phyloP scores from a whole-genome alignment of 2,797 vertebrate species.

The Cuniculus paca region DNA sequence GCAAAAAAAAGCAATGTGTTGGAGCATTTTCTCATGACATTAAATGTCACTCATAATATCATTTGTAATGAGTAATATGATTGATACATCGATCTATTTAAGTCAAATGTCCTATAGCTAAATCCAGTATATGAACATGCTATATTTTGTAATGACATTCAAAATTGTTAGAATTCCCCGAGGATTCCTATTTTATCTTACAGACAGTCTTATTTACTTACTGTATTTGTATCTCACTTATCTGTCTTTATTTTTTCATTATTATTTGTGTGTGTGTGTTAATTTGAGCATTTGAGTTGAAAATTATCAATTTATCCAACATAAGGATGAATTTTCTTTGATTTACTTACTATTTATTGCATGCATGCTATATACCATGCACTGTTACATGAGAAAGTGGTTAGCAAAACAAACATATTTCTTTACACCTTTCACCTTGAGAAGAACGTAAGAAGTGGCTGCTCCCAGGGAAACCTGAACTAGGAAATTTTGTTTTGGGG shows the following conservation, averaged over 20 bases:
- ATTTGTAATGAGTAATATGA: background rate
- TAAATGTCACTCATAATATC: background rate
- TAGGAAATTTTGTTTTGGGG: background rate
- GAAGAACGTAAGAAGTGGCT: background rate
- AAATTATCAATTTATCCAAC: background rate
- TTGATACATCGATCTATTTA: conserved; percentile 10
- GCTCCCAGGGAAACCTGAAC: background rate
- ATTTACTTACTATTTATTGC: background rate
- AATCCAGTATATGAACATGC: background rate
- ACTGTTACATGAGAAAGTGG: background rate
- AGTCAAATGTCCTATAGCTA: background rate
- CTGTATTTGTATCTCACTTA: background rate
- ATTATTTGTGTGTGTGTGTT: background rate
- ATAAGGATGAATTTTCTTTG: conserved; percentile 27
- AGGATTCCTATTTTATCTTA: background rate
- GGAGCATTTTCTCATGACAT: background rate
- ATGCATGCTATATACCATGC: background rate
- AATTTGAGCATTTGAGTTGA: background rate
- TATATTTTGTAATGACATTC: background rate
- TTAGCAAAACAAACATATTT: background rate
- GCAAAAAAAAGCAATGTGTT: background rate
- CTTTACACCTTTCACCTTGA: background rate
- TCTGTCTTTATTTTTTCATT: background rate
- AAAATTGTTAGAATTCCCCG: conserved; percentile 16
- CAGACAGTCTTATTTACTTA: background rate